Base-by-base conservation (phyloP, 1,140 invertebrate genomes). In the Heliconius nattereri region DNA sequence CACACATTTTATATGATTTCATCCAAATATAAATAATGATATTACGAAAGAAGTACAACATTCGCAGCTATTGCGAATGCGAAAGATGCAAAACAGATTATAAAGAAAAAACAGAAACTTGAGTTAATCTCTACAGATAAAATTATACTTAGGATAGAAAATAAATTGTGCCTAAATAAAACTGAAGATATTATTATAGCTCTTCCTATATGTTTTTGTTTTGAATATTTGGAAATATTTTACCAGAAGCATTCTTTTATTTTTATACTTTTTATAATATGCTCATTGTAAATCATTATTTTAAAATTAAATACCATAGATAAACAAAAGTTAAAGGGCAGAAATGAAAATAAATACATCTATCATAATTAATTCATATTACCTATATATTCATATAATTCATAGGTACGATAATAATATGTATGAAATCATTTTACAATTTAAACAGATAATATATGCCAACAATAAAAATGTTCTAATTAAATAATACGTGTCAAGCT, bases 31-130 rank as follows among this genome's bases (percentile, higher is more conserved):
- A 80, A 82, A 75, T 81, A 79, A 71, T 78, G 20, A 75, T 79
- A 83, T 80, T 80, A 83, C 78, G 78, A 85, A 87, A 85, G 76
- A 86, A 84, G 81, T 85, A 87, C 78, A 83, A 85, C 85, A 87
- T 85, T 87, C 83, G 83, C 82, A 81, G 81, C 78, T 78, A 86
- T 81, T 82, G 84, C 83, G 84, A 87, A 85, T 83, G 85, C 84
- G 82, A 86, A 86, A 75, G 81, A 82, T 82, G 74, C 78, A 82
- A 76, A 70, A 81, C 79, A 84, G 78, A 84, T 73, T 70, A 83
- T 71, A 83, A 78, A 83, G 73, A 40, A 73, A 71, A 73, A 71
- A 78, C 37, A 77, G 20, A 74, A 57, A n/a, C 40, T 72, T 72
- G 70, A 76, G 71, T 76, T 71, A 60, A 26, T 29, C 60, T 29